A percentile compares a stretch with the other conserved stretches of the same genome.
These are phyloP conservation scores for Hydrophis major DNA, from an alignment of 2,797 vertebrate species.

Conservation along the genomic window DNA sequence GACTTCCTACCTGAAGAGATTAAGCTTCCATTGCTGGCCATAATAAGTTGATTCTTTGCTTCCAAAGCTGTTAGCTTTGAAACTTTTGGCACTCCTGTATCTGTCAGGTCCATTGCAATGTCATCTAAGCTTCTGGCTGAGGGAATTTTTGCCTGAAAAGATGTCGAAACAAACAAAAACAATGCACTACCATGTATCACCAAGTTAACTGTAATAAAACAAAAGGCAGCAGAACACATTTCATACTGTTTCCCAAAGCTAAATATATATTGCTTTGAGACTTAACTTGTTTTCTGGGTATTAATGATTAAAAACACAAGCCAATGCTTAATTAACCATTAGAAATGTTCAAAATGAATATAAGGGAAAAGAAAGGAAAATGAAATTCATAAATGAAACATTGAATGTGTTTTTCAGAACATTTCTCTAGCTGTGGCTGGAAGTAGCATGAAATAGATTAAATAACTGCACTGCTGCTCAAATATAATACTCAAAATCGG, in stretches of 20 bases:
- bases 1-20: slow-evolving; percentile 87
- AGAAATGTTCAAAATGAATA: slow-evolving; percentile 18
- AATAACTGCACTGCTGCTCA: background rate
- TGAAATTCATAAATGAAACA: background rate
- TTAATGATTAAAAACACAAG: background rate
- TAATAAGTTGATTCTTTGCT: slow-evolving; percentile 88
- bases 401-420: background rate
- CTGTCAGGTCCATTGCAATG: slow-evolving; percentile 92
- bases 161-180: background rate
- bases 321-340: background rate
- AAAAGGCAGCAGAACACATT: background rate
- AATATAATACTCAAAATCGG: slow-evolving; percentile 3
- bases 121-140: slow-evolving; percentile 89
- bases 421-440: slow-evolving; percentile 33
- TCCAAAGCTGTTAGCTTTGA: slow-evolving; percentile 80
- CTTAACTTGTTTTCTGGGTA: background rate
- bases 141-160: slow-evolving; percentile 85
- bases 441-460: background rate
- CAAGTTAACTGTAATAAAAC: slow-evolving; percentile 37
- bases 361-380: slow-evolving; percentile 15
- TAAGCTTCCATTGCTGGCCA: slow-evolving; percentile 94
- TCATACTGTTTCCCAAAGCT: slow-evolving; percentile 35
- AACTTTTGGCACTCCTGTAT: slow-evolving; percentile 78
- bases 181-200: background rate
- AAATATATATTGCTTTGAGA: background rate